Evolutionary conservation across 2,113 vertebrate species (phyloP), one percentile per base, ranked within the genome.

Genomic region (Neotoma lepida): DNA sequence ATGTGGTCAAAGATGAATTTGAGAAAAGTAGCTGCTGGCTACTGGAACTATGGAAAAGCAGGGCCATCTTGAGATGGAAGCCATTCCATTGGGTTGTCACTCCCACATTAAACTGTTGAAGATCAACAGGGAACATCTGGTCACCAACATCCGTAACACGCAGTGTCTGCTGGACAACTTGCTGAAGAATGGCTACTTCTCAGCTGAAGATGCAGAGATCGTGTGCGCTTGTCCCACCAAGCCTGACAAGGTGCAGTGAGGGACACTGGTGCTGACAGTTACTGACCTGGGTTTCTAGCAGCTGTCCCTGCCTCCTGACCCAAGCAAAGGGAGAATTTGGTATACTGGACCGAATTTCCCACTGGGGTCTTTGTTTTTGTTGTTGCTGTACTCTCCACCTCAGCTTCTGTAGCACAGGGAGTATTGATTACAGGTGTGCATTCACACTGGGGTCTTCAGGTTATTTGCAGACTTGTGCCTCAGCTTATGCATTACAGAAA

Each of bases 131-230:
- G 99, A 99, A 94, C 96, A 98, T 54, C 98, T 99, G 94, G 99
- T 99, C n/a, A 86, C 97, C 0, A 96, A 96, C n/a, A 97, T 99
- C 96, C 98, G 95, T 86, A 99, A 99, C 95, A 98, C 98, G 0
- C 99, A 98, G 97, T 99, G 99, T 93, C 96, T 99, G 97, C 93
- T 99, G 97, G 99, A 99, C 98, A 99, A 99, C 98, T 97, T 99
- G 96, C 71, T 97, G n/a, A 61, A 97, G 73, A 98, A 98, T 0
- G 98, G 98, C 74, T 99, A 99, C 97, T 98, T 99, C 97, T 99
- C 99, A 2, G 89, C 90, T 0, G 99, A 99, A 88, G 99, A 99
- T 10, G 98, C 98, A 0, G 99, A 99, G 97, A 99, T 99, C 0
- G 98, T 99, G 30, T 97, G 98, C 56, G 98, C 98, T 8, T 98